These are phyloP conservation scores for Oncorhynchus gorbuscha DNA, from an alignment of 2,113 vertebrate genomes.

Conservation along the genomic window DNA sequence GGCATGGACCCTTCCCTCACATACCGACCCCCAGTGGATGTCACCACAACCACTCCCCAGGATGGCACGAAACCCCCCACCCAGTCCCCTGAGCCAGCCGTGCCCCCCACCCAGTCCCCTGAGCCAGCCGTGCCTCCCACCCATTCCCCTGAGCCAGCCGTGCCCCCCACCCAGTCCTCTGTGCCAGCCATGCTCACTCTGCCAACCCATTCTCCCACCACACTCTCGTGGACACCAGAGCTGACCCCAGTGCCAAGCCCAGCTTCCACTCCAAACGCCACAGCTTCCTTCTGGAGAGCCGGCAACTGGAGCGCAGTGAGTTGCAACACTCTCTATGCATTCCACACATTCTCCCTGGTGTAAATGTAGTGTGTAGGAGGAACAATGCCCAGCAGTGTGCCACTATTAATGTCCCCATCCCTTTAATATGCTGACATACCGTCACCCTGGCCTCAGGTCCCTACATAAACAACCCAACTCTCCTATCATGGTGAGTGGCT, in stretches of 20 bases:
- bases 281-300: slow-evolving; percentile 76
- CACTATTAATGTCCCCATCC: neutral
- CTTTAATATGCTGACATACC: slow-evolving; percentile 11
- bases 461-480: slow-evolving; percentile 6
- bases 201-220: neutral
- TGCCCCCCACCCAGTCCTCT: neutral
- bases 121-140: neutral
- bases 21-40: neutral
- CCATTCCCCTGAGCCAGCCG: neutral
- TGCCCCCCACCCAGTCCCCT: neutral
- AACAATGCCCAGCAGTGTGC: slow-evolving; percentile 14
- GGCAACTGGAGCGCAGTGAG: slow-evolving; percentile 89
- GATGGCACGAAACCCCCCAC: neutral
- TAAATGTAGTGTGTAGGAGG: neutral
- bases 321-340: slow-evolving; percentile 28
- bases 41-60: neutral
- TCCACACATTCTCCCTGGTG: slow-evolving; percentile 4
- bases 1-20: slow-evolving; percentile 14
- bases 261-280: slow-evolving; percentile 11
- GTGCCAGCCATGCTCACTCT: neutral
- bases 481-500: neutral
- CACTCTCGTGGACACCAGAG: neutral
- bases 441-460: neutral
- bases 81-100: neutral
- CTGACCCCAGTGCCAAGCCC: slow-evolving; percentile 28